Conservation (phyloP, 2,797 vertebrate species). For the Percopsis omiscomaycus region DNA sequence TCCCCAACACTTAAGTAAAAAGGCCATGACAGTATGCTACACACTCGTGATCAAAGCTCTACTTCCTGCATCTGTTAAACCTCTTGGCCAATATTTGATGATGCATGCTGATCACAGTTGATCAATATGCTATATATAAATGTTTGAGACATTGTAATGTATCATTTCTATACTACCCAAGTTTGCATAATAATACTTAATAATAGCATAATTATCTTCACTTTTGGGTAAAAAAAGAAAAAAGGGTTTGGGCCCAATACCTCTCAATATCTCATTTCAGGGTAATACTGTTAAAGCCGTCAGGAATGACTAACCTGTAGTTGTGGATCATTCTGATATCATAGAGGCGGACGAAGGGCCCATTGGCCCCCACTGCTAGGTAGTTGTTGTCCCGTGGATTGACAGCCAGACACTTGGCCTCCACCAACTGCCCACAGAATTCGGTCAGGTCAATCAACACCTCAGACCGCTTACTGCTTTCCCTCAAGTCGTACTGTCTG, state of each 20-base stretch:
- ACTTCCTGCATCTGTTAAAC: too few relatives aligned
- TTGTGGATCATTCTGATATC: conserved; percentile 99
- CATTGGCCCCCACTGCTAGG: conserved; percentile 92
- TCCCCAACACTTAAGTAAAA: neutral
- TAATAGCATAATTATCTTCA: too few relatives aligned
- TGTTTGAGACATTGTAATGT: too few relatives aligned
- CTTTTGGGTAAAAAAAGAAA: neutral
- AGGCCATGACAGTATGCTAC: neutral
- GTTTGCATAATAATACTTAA: too few relatives aligned
- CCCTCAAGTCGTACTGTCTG: conserved; percentile 96
- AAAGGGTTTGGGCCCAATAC: neutral
- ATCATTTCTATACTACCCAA: too few relatives aligned
- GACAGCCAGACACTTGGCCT: conserved; percentile 96
- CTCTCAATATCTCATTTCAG: too few relatives aligned
- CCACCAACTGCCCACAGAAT: conserved; percentile 96
- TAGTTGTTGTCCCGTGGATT: conserved; percentile 98
- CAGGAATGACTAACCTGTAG: conserved; percentile 81
- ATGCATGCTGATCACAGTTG: too few relatives aligned
- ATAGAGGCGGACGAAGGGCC: conserved; percentile 95
- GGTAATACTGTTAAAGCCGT: neutral
- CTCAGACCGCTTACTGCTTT: conserved; percentile 95
- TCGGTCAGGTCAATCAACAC: conserved; percentile 96
- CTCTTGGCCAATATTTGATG: too few relatives aligned
- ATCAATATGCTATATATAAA: too few relatives aligned
- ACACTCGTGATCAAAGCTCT: neutral